Evolutionary conservation across 2,797 vertebrate species (phyloP).

Genomic region (Melanogrammus aeglefinus): DNA sequence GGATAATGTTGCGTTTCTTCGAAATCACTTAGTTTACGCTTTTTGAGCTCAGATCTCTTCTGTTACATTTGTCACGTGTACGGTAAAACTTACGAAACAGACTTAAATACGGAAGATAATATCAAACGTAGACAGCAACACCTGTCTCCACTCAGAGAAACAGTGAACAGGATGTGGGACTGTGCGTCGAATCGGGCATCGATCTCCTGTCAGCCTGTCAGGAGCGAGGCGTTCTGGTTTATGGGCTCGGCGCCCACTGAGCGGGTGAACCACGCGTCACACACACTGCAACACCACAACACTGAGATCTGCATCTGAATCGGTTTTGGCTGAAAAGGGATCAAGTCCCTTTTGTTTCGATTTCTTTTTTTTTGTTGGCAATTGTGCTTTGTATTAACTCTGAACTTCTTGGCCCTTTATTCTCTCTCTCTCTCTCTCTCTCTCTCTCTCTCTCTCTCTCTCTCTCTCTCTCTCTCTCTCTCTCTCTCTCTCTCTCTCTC

Average conservation of each 20-base stretch:
- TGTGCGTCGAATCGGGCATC: too few relatives aligned
- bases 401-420: too few relatives aligned
- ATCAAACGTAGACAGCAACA: too few relatives aligned
- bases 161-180: too few relatives aligned
- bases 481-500: not conserved
- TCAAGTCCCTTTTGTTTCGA: not conserved
- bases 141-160: too few relatives aligned
- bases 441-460: not conserved
- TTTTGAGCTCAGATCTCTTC: not conserved
- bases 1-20: constrained; percentile 4
- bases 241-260: too few relatives aligned
- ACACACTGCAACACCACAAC: not conserved
- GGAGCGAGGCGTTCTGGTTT: too few relatives aligned
- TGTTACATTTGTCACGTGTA: too few relatives aligned
- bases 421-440: too few relatives aligned
- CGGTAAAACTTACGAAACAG: too few relatives aligned
- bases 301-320: not conserved
- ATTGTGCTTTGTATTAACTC: not conserved
- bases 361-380: not conserved
- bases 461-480: not conserved
- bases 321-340: not conserved
- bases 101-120: too few relatives aligned
- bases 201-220: not conserved
- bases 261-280: too few relatives aligned
- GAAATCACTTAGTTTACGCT: not conserved